A percentile compares a stretch with the other conserved stretches of the same genome.
Evolutionary conservation across 2,113 vertebrate genomes (phyloP).

Genomic region (Sterrhoptilus dennistouni): DNA sequence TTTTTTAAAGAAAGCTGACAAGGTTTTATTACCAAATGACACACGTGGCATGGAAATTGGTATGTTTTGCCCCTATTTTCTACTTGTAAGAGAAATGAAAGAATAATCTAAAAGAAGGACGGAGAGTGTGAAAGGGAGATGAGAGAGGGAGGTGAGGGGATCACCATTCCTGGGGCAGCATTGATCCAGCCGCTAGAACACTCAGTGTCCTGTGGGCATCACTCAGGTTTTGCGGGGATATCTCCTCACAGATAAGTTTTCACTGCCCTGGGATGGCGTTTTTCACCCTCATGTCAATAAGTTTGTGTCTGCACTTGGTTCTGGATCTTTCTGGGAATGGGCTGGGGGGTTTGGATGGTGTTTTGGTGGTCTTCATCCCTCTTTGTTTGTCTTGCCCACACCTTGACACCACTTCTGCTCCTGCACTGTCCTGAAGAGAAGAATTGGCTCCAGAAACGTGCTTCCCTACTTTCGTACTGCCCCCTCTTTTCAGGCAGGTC

Average conservation of each 20-base stretch:
- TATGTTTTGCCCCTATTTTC: neutral
- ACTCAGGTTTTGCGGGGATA: neutral
- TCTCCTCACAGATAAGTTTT: no score
- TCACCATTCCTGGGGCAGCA: no score
- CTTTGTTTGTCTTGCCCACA: neutral
- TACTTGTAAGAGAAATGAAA: neutral
- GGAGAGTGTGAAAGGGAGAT: neutral
- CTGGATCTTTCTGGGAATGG: neutral
- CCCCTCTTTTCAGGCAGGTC: neutral
- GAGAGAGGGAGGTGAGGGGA: neutral
- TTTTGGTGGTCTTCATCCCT: neutral
- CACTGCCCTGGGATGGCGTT: no score
- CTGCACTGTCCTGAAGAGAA: no score
- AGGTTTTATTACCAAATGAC: neutral
- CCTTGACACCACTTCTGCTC: neutral
- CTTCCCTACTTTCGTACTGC: neutral
- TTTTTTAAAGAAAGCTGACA: neutral
- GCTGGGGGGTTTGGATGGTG: rapidly evolving
- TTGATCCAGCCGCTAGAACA: rapidly evolving
- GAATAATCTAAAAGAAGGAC: neutral
- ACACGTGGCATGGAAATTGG: rapidly evolving
- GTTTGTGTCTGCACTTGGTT: neutral
- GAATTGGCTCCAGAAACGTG: neutral
- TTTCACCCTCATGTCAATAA: neutral
- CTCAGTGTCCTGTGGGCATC: neutral